These are phyloP conservation scores for Ceratina calcarata DNA, from an alignment of 1,140 invertebrate species.

Conservation along the genomic window DNA sequence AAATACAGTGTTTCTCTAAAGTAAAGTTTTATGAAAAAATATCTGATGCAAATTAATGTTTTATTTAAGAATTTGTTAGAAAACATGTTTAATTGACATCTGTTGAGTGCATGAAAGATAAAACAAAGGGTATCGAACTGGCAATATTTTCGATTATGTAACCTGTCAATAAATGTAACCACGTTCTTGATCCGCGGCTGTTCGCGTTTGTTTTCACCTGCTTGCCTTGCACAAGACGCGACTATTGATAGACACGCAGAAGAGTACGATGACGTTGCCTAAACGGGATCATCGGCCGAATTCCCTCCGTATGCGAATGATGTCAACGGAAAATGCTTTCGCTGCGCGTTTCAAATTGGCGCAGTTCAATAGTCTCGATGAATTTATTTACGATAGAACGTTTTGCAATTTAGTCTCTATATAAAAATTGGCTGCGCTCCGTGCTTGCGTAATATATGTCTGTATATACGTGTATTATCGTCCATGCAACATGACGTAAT, in stretches of 20 bases:
- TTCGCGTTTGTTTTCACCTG: slow-evolving; percentile 30
- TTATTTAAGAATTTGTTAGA: too few relatives aligned
- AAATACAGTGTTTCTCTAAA: too few relatives aligned
- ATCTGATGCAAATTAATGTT: too few relatives aligned
- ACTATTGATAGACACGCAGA: slow-evolving; percentile 35
- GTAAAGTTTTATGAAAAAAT: too few relatives aligned
- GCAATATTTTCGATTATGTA: background rate
- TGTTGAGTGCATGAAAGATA: too few relatives aligned
- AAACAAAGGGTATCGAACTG: background rate
- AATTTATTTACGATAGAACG: slow-evolving; percentile 32
- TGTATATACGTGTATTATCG: too few relatives aligned
- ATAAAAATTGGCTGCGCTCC: slow-evolving; percentile 40
- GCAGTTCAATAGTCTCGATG: slow-evolving; percentile 47
- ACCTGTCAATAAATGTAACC: slow-evolving; percentile 17
- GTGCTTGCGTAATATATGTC: slow-evolving; percentile 13
- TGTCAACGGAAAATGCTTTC: slow-evolving; percentile 36
- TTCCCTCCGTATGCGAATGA: slow-evolving; percentile 45
- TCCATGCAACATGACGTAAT: slow-evolving; percentile 11
- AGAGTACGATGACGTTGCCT: slow-evolving; percentile 37
- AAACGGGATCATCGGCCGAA: slow-evolving; percentile 63
- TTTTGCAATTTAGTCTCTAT: slow-evolving; percentile 59
- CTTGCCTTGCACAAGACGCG: slow-evolving; percentile 43
- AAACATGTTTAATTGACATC: too few relatives aligned
- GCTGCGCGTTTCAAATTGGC: slow-evolving; percentile 48
- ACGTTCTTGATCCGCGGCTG: background rate